These are phyloP conservation scores for Psammodynastes pulverulentus DNA, from an alignment of 2,113 vertebrate species.

Conservation along the genomic window DNA sequence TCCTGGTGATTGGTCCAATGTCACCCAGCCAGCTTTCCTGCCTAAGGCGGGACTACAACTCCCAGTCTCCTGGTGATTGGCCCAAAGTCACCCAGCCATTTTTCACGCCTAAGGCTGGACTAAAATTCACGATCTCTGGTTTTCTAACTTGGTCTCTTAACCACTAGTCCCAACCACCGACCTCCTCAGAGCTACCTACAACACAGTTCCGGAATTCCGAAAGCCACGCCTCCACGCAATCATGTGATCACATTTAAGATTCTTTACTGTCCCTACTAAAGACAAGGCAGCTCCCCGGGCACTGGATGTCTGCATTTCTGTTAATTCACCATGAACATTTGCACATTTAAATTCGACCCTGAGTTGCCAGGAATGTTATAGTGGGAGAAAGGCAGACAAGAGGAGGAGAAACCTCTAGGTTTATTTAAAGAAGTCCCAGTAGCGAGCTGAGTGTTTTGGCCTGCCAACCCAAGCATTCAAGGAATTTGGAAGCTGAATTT, in stretches of 20 bases:
- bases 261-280: neutral
- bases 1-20: neutral
- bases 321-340: neutral
- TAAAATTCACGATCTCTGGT: neutral
- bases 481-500: neutral
- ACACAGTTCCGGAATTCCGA: neutral
- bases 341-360: slow-evolving; percentile 14
- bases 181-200: neutral
- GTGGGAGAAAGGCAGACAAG: neutral
- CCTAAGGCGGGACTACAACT: neutral
- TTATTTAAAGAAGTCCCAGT: neutral
- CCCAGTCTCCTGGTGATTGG: too few relatives aligned
- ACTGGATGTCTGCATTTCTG: neutral
- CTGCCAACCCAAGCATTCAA: slow-evolving; percentile 7
- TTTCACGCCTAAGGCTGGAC: neutral
- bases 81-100: too few relatives aligned
- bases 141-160: neutral
- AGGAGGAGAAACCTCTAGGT: neutral
- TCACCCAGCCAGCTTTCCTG: neutral
- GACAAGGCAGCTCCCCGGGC: neutral
- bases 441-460: neutral
- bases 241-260: neutral
- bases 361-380: neutral
- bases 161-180: neutral
- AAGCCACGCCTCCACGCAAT: neutral